Evolutionary conservation across 2,113 vertebrate species (phyloP), one percentile per base, ranked within the genome.

Genomic region (Sebastes schlegelii): DNA sequence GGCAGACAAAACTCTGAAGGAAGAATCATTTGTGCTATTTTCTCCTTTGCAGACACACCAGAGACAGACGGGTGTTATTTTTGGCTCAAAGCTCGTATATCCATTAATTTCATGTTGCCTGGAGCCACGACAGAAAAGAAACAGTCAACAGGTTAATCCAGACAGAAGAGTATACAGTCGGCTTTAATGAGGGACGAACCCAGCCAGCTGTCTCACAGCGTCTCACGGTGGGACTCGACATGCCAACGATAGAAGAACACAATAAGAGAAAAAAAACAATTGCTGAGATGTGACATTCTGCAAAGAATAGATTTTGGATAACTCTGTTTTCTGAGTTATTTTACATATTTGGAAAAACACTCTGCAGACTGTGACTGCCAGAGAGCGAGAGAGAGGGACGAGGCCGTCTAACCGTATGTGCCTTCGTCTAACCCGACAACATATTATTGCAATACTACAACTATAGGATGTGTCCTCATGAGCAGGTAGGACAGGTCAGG

Each of bases 81-180:
- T 95, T 95, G 96, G 95, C 95, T 90, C 91, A 87, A 58, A 89
- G 95, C 95, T 74, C 95, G 95, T 93, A 96, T 97, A 95, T 95
- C 95, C 95, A 95, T 93, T 92, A 95, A 97, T 96, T 96, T 96
- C 95, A 96, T 93, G 94, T 95, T 95, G 95, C 95, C 95, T 96
- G 95, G 92, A 95, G 95, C 82, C 17, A 94, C 94, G 93, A 96
- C 94, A 95, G 82, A 86, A 89, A 86, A 34, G 26, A 34, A 87
- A 96, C 96, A 96, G 95, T 96, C 95, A 95, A 96, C 96, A 96
- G 95, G 95, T 96, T 96, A 91, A 96, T 95, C 71, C 83, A 83
- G 14, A 74, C 62, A 48, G 40, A 62, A 77, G 75, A 86, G 80
- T 42, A 57, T 48, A 43, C 65, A 77, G 80, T 76, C 79, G 48